Evolutionary conservation across 2,113 vertebrate genomes (phyloP), one percentile per base, ranked within the genome.

Genomic region (Aplodontia rufa): DNA sequence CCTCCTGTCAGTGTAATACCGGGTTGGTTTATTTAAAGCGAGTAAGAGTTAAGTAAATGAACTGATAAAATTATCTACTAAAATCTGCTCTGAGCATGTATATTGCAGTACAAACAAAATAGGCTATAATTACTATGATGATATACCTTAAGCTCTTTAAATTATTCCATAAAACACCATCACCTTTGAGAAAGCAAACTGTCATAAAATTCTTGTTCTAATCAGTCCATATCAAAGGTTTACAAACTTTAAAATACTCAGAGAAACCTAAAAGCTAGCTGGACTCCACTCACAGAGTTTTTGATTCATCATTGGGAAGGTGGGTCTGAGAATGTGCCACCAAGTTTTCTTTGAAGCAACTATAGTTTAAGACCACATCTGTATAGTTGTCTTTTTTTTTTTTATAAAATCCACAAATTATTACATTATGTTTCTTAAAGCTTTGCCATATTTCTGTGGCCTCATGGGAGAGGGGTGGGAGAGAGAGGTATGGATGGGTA

Each of bases 131-230:
- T 94, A 90, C 37, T 55, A 80, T 86, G 64, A 51, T 87, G 6
- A 32, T 90, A 90, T 88, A n/a, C 64, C 78, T 91, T 53, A 92
- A 80, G 6, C 45, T 60, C 53, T 97, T 96, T 51, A 72, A 89
- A 94, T 96, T 96, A 81, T 71, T 96, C 90, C 66, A 83, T 84
- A 68, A 95, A 83, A 74, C 66, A 95, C 22, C 32, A 79, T 97
- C 71, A 93, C 64, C 72, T 92, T 96, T 94, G 81, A 96, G 80
- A 93, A 93, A 96, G 95, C 28, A 80, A 72, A 87, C 14, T 49
- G 4, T 90, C n/a, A 86, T 93, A 49, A 94, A 93, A 92, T 92
- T 91, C 45, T 91, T 90, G 16, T 75, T 87, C 58, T 92, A 84
- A 83, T 96, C 90, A 72, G 49, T 64, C 55, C 78, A 8, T 35